Conservation (phyloP, 2,797 vertebrate species). For the Phyllotis vaccarum region DNA sequence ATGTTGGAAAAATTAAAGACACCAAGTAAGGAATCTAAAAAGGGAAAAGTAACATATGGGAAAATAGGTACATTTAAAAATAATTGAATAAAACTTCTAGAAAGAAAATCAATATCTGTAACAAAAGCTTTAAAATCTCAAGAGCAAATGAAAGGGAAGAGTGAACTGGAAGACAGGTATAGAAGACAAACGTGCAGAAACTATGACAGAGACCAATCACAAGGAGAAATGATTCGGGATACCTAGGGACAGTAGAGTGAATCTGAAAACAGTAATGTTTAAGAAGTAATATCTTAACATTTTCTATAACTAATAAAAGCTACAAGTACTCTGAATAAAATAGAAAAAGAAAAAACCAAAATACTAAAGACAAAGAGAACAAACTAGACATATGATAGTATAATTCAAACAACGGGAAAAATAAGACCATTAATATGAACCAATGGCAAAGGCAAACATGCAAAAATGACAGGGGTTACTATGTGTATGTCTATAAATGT, state of each 20-base stretch:
- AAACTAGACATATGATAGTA: neutral
- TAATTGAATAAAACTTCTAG: neutral
- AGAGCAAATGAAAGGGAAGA: neutral
- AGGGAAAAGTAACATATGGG: neutral
- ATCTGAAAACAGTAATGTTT: neutral
- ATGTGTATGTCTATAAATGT: neutral
- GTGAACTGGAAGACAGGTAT: neutral
- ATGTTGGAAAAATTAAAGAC: neutral
- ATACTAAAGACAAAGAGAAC: neutral
- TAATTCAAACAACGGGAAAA: neutral
- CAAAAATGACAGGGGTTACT: neutral
- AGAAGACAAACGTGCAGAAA: neutral
- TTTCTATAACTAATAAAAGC: constrained; percentile 19
- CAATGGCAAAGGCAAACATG: neutral
- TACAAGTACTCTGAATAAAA: neutral
- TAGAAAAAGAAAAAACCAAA: neutral
- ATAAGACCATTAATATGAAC: neutral
- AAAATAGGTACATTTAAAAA: constrained; percentile 5
- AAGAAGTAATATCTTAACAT: constrained; percentile 32
- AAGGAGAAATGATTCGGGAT: neutral
- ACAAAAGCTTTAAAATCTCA: neutral
- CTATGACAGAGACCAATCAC: neutral
- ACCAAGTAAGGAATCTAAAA: neutral
- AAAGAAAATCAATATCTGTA: neutral
- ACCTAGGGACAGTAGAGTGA: neutral